Evolutionary conservation across 1,140 invertebrate genomes (phyloP).

Genomic region (Anastatus disparis): DNA sequence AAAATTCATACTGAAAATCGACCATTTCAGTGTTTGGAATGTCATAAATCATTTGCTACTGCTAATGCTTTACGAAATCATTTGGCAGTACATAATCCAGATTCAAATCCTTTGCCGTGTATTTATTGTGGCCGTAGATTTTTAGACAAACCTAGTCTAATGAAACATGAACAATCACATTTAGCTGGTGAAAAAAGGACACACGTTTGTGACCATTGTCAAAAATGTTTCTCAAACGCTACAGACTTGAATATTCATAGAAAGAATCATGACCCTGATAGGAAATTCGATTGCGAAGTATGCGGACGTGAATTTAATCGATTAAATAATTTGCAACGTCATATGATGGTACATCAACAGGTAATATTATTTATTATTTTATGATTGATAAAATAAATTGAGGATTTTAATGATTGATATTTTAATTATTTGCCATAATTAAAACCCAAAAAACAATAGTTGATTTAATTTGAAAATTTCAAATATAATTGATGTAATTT

Average conservation of each 20-base stretch:
- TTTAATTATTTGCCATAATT: too few relatives aligned
- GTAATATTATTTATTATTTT: conserved; percentile 47
- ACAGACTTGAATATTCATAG: conserved; percentile 61
- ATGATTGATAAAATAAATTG: too few relatives aligned
- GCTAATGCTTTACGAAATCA: conserved; percentile 60
- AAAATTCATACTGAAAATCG: conserved; percentile 61
- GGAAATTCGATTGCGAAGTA: conserved; percentile 65
- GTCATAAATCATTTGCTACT: conserved; percentile 63
- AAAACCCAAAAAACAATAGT: too few relatives aligned
- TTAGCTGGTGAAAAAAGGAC: conserved; percentile 58
- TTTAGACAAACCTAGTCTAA: conserved; percentile 59
- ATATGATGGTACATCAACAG: conserved; percentile 67
- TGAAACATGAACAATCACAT: conserved; percentile 63
- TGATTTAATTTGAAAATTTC: too few relatives aligned
- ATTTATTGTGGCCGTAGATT: conserved; percentile 65
- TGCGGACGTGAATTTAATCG: conserved; percentile 67
- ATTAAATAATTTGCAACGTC: conserved; percentile 66
- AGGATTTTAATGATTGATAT: too few relatives aligned
- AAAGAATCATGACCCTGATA: conserved; percentile 65
- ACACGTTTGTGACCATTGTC: conserved; percentile 62
- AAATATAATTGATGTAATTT: too few relatives aligned
- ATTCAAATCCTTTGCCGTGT: conserved; percentile 61
- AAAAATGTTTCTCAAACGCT: conserved; percentile 58
- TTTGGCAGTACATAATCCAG: conserved; percentile 60
- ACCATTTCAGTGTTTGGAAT: conserved; percentile 63